Percentiles rank a stretch among this genome's conserved stretches.
These are phyloP conservation scores for Troides oblongomaculatus DNA, from an alignment of 2,888 invertebrate genomes.

Conservation along the genomic window DNA sequence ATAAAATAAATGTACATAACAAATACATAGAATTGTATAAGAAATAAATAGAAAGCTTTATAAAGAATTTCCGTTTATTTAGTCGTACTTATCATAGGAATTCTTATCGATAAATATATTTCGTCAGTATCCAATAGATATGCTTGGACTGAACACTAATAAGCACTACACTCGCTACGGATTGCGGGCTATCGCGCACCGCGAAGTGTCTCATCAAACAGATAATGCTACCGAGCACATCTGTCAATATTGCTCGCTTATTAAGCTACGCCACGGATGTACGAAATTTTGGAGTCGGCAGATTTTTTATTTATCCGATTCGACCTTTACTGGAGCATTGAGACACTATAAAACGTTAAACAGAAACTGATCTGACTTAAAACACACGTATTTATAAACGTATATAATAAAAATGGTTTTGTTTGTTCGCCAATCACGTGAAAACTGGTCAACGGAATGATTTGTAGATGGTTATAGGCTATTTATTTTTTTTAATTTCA, in stretches of 20 bases:
- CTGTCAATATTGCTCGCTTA: conserved; percentile 49
- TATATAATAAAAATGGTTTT: no score
- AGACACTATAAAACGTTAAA: background rate
- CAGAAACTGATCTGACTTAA: background rate
- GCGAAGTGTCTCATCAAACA: conserved; percentile 59
- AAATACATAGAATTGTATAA: no score
- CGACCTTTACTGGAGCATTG: background rate
- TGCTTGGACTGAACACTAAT: conserved; percentile 19
- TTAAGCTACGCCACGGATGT: conserved; percentile 19
- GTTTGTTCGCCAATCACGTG: no score
- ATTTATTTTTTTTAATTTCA: no score
- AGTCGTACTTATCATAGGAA: background rate
- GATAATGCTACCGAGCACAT: conserved; percentile 63
- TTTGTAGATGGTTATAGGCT: no score
- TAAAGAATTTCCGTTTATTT: no score
- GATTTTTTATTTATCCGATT: background rate
- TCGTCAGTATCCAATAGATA: conserved; percentile 13
- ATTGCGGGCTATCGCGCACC: conserved; percentile 40
- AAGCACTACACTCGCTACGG: conserved; percentile 19
- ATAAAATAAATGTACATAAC: no score
- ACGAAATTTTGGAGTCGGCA: background rate
- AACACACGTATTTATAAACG: no score
- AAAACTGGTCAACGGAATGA: no score
- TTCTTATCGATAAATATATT: conserved; percentile 8
- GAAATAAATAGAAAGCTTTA: no score